Base-by-base conservation (phyloP, 1,140 invertebrate genomes). In the Lysiphlebus fabarum region DNA sequence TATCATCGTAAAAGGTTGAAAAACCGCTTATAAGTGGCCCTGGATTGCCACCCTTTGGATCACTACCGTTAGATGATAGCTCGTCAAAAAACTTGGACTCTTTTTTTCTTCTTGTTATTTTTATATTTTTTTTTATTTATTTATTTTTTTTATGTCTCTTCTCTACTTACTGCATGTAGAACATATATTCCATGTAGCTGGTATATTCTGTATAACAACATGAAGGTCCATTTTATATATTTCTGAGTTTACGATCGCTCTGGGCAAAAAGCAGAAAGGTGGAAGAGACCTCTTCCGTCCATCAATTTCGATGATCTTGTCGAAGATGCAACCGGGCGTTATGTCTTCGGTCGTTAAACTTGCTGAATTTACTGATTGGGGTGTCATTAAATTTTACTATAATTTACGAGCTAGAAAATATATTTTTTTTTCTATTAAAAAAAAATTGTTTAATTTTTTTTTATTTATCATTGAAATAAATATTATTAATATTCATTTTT, bases 1-100 rank as follows among this genome's bases (percentile, higher is more conserved):
- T 62, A 61, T 58, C 44, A 40, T 64, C 59, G 59, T 61, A 64
- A 64, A 61, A 61, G 61, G 8, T 51, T n/a, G 37, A 14, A 58
- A 64, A 58, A 61, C 50, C 56, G 58, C 38, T 26, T 45, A 56
- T 64, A 64, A 64, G 59, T 61, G 56, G 62, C 47, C 17, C 37
- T 34, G 43, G 58, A 41, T 12, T 10, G 9, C 26, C 53, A 11
- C 33, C 40, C 47, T 38, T 47, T 43, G 37, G n/a, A 41, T 40
- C 43, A 45, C 40, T 17, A n/a, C 38, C 43, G 40, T 44, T 56
- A 53, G 17, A 63, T 42, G 48, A 44, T 17, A 14, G 26, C 14
- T 48, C 37, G 40, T 43, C 37, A 48, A 56, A 49, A 48, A 17
- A 11, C 9, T 38, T 47, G 41, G 40, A 51, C 41, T 38, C 50